Base-by-base conservation (phyloP, 2,797 vertebrate species). In the Salarias fasciatus region DNA sequence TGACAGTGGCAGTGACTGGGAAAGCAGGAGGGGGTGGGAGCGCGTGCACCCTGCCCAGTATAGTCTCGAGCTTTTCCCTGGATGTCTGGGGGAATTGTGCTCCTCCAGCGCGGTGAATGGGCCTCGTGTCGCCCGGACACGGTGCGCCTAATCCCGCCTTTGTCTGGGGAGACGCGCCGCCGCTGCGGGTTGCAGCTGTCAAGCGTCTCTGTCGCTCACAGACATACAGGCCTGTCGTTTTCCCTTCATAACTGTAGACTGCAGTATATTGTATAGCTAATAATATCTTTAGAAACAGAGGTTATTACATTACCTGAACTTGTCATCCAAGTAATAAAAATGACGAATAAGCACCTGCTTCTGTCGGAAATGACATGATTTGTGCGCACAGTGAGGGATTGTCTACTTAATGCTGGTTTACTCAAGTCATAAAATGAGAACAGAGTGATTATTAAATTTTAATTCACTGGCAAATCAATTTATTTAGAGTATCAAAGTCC, bases 121-220 rank as follows among this genome's bases (percentile, higher is more conserved):
- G 33, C 50, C 59, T 74, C 68, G 62, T 63, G 78, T 47, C 64
- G 75, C 70, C 73, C 0, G 73, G 40, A 78, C 63, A 67, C 53
- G 52, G 77, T 63, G 72, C 67, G 37, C 62, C 75, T 80, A 72
- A 80, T 88, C 60, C 73, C 42, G 72, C 75, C 55, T 84, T 85
- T 87, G 77, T 90, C 75, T 73, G 42, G 55, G 65, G 65, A 58
- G 60, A 73, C 57, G 63, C 69, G 84, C 72, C 64, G 75, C 56
- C 29, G 37, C 43, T 37, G 68, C 28, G 48, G 63, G 18, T 37
- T 15, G 58, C 62, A 64, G 46, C 77, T 77, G 79, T 76, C 63
- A 72, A 43, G 60, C 54, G 38, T 58, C 44, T 53, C 49, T 24
- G 18, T 24, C 2, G 18, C 24, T 24, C 18, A 24, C 18, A 24